These are phyloP conservation scores for Aselliscus stoliczkanus DNA, from an alignment of 2,797 vertebrate genomes.

Conservation along the genomic window DNA sequence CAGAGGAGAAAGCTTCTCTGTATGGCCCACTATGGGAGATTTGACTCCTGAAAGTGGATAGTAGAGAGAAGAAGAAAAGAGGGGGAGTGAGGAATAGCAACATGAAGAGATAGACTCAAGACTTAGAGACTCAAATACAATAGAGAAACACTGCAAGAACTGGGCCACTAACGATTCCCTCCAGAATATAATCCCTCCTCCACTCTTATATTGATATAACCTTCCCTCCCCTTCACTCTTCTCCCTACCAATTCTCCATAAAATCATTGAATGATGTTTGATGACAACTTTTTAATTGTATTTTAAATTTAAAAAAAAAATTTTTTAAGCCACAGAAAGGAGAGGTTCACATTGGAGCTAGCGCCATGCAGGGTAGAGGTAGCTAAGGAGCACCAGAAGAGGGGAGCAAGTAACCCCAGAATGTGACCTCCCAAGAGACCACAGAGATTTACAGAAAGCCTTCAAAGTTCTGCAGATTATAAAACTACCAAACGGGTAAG, in stretches of 20 bases:
- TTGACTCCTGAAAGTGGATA: neutral
- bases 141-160: accelerated
- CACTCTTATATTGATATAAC: neutral
- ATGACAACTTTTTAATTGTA: neutral
- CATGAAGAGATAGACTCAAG: neutral
- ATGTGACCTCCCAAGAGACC: neutral
- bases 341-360: neutral
- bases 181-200: neutral
- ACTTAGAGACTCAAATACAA: neutral
- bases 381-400: neutral
- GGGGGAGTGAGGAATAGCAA: neutral
- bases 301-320: neutral
- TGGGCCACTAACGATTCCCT: neutral
- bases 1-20: neutral
- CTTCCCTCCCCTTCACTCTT: neutral
- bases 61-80: neutral
- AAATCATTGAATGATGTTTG: neutral
- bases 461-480: neutral
- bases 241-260: neutral
- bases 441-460: neutral
- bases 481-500: neutral
- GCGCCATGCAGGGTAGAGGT: accelerated
- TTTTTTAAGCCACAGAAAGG: neutral
- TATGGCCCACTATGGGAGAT: neutral
- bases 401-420: neutral